Base-by-base conservation (phyloP, 2,797 vertebrate species). In the Galagoides demidoff region DNA sequence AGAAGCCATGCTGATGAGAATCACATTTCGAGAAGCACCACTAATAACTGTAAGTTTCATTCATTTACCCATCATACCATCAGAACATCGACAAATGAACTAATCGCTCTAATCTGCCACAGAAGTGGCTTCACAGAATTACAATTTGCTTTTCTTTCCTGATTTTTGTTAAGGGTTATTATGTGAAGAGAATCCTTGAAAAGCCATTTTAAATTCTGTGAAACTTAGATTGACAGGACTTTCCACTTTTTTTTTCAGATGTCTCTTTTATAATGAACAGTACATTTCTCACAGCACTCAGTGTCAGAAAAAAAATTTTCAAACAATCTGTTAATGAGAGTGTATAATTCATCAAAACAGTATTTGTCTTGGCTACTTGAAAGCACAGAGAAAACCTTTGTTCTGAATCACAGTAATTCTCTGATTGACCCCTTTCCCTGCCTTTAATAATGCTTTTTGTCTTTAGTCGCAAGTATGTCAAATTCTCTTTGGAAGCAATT, bases 201-300 rank as follows among this genome's bases (percentile, higher is more conserved):
- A 57, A 93, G 64, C 4, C 34, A 66, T 59, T 86, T 87, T 63
- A 73, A 13, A 64, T 92, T 77, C 37, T 96, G 57, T 85, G 16
- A 92, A 83, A 66, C 4, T 85, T 87, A 79, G 13, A 64, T 70
- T 77, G 39, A 81, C 13, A 43, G 77, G 52, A 34, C 1, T n/a
- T 14, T 49, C 25, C 16, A 37, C 49, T 78, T 55, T 63, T 85
- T 61, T 85, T 16, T 52, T 77, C 29, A 27, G 27, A 29, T 27
- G n/a, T 73, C 49, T 49, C 66, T 76, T 78, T 84, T 27, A 55
- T 49, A 77, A 82, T 5, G 27, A 34, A 16, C 5, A 29, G 43
- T 59, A 1, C 39, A 39, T 78, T 74, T 95, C 52, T 88, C 78
- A 77, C 5, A 93, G 14, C 11, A n/a, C 43, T 74, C 55, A 37